phyloP scores from a whole-genome alignment of 2,113 vertebrate genomes.

The Ceratotherium simum region DNA sequence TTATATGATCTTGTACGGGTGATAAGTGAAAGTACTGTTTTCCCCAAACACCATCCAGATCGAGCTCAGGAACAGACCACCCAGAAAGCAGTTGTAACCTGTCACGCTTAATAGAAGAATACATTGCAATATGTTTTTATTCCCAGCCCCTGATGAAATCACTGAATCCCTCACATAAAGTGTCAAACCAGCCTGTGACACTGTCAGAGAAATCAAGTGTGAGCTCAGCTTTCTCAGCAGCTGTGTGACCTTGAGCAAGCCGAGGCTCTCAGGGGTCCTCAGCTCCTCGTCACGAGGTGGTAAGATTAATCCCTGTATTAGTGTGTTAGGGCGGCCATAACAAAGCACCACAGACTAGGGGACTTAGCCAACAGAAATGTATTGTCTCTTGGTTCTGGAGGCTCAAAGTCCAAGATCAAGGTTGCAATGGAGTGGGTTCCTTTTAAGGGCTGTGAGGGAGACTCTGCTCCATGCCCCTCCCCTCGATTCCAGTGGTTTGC shows the following conservation, averaged over 20 bases:
- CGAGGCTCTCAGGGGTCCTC: not conserved
- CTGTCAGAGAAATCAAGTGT: not conserved
- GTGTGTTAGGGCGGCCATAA: not conserved
- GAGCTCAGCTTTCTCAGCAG: not conserved
- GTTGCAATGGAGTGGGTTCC: not conserved
- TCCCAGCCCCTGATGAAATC: not conserved
- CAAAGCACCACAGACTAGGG: too few relatives aligned
- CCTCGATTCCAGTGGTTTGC: not conserved
- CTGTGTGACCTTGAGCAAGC: not conserved
- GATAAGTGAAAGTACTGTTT: conserved; percentile 53
- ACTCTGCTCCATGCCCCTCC: too few relatives aligned
- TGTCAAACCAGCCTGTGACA: not conserved
- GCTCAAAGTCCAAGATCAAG: not conserved
- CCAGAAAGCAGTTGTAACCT: conserved; percentile 32
- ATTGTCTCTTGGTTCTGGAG: not conserved
- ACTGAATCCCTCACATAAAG: not conserved
- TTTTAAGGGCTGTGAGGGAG: not conserved
- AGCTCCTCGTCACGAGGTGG: rapidly evolving
- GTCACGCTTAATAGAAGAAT: not conserved
- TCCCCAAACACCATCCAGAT: conserved; percentile 43
- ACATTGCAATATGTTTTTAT: not conserved
- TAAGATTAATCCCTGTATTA: not conserved
- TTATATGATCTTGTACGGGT: not conserved
- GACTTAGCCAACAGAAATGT: not conserved
- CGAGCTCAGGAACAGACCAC: conserved; percentile 23